Conservation (phyloP, 2,797 vertebrate species). For the Alfaro cultratus region DNA sequence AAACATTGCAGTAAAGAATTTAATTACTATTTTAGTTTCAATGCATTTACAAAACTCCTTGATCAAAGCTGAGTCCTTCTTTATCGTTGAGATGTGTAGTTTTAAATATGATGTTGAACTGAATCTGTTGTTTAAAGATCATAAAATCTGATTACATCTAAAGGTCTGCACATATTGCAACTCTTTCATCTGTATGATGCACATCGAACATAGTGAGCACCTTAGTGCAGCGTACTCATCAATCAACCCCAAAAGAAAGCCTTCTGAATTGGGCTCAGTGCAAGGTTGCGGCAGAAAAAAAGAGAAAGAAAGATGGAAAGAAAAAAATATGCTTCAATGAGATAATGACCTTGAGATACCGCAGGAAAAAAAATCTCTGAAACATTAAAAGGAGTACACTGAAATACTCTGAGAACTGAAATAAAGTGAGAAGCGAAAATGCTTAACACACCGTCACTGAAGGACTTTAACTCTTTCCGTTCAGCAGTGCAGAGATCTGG, state of each 20-base stretch:
- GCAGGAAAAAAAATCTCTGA: slow-evolving; percentile 35
- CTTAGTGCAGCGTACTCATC: slow-evolving; percentile 2
- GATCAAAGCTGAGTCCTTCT: background rate
- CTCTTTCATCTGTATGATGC: background rate
- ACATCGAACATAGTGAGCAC: slow-evolving; percentile 2
- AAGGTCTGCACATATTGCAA: background rate
- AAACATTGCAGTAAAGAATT: background rate
- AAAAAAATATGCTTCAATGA: slow-evolving; percentile 22
- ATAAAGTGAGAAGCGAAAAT: slow-evolving; percentile 28
- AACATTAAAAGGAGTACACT: slow-evolving; percentile 21
- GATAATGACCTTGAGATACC: slow-evolving; percentile 35
- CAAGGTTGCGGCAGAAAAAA: slow-evolving; percentile 20
- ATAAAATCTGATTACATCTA: background rate
- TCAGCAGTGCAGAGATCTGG: background rate
- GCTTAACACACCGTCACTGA: slow-evolving; percentile 1
- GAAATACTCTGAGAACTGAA: slow-evolving; percentile 6
- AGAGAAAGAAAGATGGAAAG: slow-evolving; percentile 25
- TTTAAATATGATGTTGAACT: background rate
- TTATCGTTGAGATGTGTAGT: background rate
- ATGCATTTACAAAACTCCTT: background rate
- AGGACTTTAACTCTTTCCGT: slow-evolving; percentile 6
- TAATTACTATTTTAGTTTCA: background rate
- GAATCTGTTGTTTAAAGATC: background rate
- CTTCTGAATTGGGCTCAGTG: slow-evolving; percentile 18
- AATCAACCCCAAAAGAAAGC: slow-evolving; percentile 5